These are phyloP conservation scores for Mythimna loreyi DNA, from an alignment of 2,888 invertebrate species.

Conservation along the genomic window DNA sequence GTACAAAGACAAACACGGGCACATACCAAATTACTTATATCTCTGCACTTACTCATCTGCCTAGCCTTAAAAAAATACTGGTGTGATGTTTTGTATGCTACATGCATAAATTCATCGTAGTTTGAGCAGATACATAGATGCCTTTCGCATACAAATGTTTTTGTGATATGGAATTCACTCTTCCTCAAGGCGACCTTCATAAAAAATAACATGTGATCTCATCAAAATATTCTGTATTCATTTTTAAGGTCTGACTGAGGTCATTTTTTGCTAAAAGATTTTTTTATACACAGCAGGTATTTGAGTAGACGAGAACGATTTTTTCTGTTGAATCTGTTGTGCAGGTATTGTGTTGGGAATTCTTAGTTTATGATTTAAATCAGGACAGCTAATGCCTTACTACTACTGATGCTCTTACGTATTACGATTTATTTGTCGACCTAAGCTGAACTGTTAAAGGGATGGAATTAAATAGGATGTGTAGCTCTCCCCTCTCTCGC, in stretches of 20 bases:
- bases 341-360: no score
- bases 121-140: slow-evolving; percentile 1
- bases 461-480: no score
- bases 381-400: no score
- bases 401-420: no score
- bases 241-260: slow-evolving; percentile 9
- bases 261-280: slow-evolving; percentile 6
- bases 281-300: not conserved
- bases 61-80: not conserved
- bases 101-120: not conserved
- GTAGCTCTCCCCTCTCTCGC: no score
- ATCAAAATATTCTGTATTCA: slow-evolving; percentile 3
- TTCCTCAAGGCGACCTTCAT: slow-evolving; percentile 16
- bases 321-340: no score
- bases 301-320: no score
- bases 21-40: no score
- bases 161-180: not conserved
- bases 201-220: slow-evolving; percentile 13
- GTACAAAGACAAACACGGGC: no score
- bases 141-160: slow-evolving; percentile 1
- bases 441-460: no score
- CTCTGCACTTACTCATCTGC: not conserved
- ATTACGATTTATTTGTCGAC: no score
- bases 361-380: no score
- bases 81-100: not conserved